These are phyloP conservation scores for Lycaena phlaeas DNA, from an alignment of 2,888 invertebrate species.

Conservation along the genomic window DNA sequence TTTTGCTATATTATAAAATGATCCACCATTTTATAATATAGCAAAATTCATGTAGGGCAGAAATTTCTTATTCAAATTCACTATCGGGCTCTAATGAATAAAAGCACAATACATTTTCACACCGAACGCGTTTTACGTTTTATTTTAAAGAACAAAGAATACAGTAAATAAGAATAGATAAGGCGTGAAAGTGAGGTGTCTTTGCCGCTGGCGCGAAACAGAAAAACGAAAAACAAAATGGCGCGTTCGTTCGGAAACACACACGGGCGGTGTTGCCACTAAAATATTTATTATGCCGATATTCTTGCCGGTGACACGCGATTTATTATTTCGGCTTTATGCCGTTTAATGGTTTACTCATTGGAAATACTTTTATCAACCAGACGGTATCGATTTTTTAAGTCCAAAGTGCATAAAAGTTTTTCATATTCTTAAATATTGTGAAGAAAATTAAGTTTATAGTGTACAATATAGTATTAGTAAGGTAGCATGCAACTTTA, in stretches of 20 bases:
- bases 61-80: no score
- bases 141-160: not conserved
- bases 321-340: not conserved
- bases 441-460: no score
- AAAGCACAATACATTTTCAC: not conserved
- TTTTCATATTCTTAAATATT: no score
- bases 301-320: not conserved
- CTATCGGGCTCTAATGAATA: not conserved
- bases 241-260: constrained; percentile 1
- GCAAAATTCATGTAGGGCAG: not conserved
- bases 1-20: not conserved
- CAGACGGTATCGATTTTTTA: no score
- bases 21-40: not conserved
- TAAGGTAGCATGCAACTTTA: no score
- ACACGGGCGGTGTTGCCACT: constrained; percentile 13
- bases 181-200: not conserved
- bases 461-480: no score
- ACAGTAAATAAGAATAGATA: not conserved
- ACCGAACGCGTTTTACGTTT: not conserved
- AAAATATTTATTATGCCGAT: constrained; percentile 15
- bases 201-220: not conserved
- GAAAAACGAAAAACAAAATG: not conserved
- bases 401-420: no score
- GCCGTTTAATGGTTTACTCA: not conserved
- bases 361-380: not conserved